These are phyloP conservation scores for Tetraodon nigroviridis DNA, from an alignment of 2,113 vertebrate genomes.

Conservation along the genomic window DNA sequence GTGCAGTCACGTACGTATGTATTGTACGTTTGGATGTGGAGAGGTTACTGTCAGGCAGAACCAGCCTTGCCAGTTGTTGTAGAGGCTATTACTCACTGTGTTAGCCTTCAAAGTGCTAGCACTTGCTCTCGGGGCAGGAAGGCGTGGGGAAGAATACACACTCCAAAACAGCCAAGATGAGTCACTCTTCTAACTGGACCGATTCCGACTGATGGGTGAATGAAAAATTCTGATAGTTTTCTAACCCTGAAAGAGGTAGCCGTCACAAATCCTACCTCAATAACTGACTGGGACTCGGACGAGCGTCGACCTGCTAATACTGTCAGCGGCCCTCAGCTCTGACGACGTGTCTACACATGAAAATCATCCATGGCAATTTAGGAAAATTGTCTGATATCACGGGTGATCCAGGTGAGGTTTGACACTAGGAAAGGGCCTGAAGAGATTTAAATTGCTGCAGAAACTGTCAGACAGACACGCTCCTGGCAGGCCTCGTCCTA, in stretches of 20 bases:
- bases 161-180: too few species aligned
- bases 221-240: conserved; percentile 3
- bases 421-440: conserved; percentile 14
- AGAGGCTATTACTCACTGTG: conserved; percentile 24
- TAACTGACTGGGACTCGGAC: conserved; percentile 27
- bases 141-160: not conserved
- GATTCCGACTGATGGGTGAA: conserved; percentile 9
- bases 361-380: conserved; percentile 7
- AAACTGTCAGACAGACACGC: conserved; percentile 41
- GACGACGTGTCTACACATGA: conserved; percentile 23
- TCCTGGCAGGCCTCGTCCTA: conserved; percentile 48
- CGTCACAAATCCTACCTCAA: not conserved
- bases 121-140: conserved; percentile 6
- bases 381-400: conserved; percentile 3
- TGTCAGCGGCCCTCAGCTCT: conserved; percentile 1
- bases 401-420: conserved; percentile 20
- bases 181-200: conserved; percentile 18
- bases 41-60: conserved; percentile 6
- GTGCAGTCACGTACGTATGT: conserved; percentile 17
- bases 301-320: conserved; percentile 20
- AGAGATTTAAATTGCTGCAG: conserved; percentile 31
- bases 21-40: conserved; percentile 2
- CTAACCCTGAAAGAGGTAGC: conserved; percentile 20
- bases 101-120: conserved; percentile 28
- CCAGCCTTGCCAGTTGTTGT: conserved; percentile 17